A percentile compares a stretch with the other conserved stretches of the same genome.
Evolutionary conservation across 1,140 invertebrate genomes (phyloP).

Genomic region (Drosophila hydei): DNA sequence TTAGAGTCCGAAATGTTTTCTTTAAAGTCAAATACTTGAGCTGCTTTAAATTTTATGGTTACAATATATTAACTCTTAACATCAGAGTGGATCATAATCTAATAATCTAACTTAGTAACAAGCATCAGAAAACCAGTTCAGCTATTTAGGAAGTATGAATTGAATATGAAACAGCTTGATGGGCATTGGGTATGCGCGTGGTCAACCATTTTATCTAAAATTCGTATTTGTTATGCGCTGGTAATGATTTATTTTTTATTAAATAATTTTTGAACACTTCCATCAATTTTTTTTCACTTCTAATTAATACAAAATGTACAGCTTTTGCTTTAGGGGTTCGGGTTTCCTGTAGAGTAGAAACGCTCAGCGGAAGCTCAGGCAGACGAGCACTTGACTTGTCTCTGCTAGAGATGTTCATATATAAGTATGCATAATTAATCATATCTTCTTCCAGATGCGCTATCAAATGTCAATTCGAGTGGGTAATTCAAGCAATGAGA

Average conservation of each 20-base stretch:
- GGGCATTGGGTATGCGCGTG: slow-evolving; percentile 36
- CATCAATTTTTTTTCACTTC: slow-evolving; percentile 64
- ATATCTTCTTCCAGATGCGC: slow-evolving; percentile 31
- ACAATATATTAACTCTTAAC: too few species aligned
- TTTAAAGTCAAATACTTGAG: too few species aligned
- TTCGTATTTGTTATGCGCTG: slow-evolving; percentile 9
- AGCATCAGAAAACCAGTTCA: slow-evolving; percentile 13
- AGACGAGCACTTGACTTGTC: slow-evolving; percentile 59
- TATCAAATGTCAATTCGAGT: slow-evolving; percentile 62
- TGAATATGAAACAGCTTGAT: not conserved
- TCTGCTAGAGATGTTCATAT: not conserved
- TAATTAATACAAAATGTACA: slow-evolving; percentile 69
- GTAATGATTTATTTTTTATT: slow-evolving; percentile 68
- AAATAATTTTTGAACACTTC: slow-evolving; percentile 61
- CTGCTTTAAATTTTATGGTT: too few species aligned
- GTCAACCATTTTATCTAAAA: slow-evolving; percentile 29
- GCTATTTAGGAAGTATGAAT: not conserved
- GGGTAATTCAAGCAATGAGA: slow-evolving; percentile 4
- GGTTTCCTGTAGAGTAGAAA: slow-evolving; percentile 61
- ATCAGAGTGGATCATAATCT: too few species aligned
- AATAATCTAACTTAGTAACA: slow-evolving; percentile 2
- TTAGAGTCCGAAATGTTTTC: too few species aligned
- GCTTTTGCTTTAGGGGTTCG: slow-evolving; percentile 35
- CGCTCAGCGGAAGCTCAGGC: slow-evolving; percentile 68
- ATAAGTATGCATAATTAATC: slow-evolving; percentile 66